phyloP scores from a whole-genome alignment of 2,113 vertebrate genomes.

The Orycteropus afer region DNA sequence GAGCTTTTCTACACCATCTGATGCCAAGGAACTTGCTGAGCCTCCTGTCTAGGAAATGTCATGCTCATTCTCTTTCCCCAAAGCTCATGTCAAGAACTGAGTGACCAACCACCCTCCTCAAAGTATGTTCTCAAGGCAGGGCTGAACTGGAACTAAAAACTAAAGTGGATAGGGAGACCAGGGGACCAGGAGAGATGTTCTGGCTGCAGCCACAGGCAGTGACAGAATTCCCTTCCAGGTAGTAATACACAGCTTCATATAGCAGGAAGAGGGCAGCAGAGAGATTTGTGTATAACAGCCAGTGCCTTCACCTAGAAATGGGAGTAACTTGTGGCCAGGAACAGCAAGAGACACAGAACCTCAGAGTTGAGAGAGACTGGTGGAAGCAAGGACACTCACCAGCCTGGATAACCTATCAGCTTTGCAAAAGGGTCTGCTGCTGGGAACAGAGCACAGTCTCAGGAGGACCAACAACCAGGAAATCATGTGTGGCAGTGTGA shows the following conservation, averaged over 20 bases:
- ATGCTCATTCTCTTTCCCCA: not conserved
- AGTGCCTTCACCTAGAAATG: not conserved
- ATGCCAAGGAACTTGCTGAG: not conserved
- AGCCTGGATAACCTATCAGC: not conserved
- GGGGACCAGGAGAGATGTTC: not conserved
- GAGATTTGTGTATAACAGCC: not conserved
- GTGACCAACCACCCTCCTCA: not conserved
- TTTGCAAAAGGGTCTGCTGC: too few relatives aligned
- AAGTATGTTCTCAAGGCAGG: not conserved
- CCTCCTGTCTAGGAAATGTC: accelerated
- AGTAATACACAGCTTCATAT: not conserved
- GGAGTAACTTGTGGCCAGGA: not conserved
- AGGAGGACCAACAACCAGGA: not conserved
- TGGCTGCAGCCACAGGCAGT: not conserved
- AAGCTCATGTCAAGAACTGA: not conserved
- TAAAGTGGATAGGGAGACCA: not conserved
- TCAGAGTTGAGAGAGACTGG: not conserved
- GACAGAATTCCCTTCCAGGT: not conserved
- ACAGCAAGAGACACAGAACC: not conserved
- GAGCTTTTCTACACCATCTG: not conserved
- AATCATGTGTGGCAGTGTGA: not conserved
- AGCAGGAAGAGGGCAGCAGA: not conserved
- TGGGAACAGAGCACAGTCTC: not conserved
- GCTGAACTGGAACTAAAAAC: not conserved
- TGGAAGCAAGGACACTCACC: not conserved